Evolutionary conservation across 2,888 invertebrate genomes (phyloP), one percentile per base, ranked within the genome.

Genomic region (Herminia tarsipennalis): DNA sequence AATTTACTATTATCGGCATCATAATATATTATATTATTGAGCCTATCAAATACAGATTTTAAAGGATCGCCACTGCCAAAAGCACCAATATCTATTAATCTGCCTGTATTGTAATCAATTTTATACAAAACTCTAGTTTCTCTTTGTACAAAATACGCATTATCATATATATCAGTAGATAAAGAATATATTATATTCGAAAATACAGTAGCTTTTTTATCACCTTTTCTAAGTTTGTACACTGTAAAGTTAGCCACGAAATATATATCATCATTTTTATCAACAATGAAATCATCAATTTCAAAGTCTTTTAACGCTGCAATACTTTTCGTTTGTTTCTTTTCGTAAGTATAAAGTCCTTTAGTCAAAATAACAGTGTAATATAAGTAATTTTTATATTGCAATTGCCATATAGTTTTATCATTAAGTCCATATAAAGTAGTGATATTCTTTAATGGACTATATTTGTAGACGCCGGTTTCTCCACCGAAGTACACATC

Each of bases 271-370:
- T 73, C 74, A 5, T 50, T 56, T 49, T 76, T 74, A 53, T 86
- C 87, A 20, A 87, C 58, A 2, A 86, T 70, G 27, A 87, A 87
- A 57, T 87, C 83, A 36, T 87, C 86, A 22, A 88, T 78, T 16
- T 63, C 65, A 36, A 68, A 85, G 38, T 77, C 69, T 1, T 77
- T 67, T 20, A 85, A 22, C 1, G 74, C 62, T 2, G 58, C 10
- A 2, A 86, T 57, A 5, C 54, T 58, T 35, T 62, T 70, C 0
- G 74, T 66, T 56, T 72, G 73, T 25, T 73, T 78, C 39, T 78
- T 74, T 1, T 76, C 71, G 1, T 70, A 70, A 0, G 59, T 72
- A 21, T 60, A 75, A 0, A 87, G 53, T 0, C 87, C 87, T 51
- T 76, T 78, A 1, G 57, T 70, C 52, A 53, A 51, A 12, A 82